Evolutionary conservation across 1,140 invertebrate genomes (phyloP).

Genomic region (Ladona fulva): DNA sequence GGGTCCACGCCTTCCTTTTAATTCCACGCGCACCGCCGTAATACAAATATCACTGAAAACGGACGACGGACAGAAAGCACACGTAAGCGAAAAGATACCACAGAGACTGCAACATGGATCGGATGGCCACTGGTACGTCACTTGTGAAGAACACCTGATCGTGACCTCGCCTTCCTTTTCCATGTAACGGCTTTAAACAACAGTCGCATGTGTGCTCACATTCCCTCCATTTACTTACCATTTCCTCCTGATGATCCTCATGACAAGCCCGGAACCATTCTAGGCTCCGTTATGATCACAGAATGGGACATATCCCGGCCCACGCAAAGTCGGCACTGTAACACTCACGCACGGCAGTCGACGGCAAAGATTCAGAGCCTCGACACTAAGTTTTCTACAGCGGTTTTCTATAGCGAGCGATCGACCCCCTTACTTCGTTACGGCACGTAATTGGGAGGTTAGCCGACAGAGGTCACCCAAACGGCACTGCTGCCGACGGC

Average conservation of each 20-base stretch:
- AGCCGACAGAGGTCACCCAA: neutral
- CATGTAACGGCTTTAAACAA: neutral
- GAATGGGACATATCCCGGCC: neutral
- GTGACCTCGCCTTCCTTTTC: neutral
- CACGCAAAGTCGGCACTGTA: neutral
- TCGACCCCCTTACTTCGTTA: neutral
- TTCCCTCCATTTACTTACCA: neutral
- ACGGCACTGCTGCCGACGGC: neutral
- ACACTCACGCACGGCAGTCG: neutral
- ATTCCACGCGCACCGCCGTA: too few species aligned
- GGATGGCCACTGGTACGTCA: too few species aligned
- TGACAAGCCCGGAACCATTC: neutral
- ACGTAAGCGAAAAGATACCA: too few species aligned
- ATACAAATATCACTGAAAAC: too few species aligned
- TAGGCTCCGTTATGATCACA: neutral
- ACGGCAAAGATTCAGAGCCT: neutral
- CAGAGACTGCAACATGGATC: too few species aligned
- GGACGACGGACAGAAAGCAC: too few species aligned
- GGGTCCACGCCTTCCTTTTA: too few species aligned
- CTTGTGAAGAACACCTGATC: neutral
- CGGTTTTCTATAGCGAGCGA: neutral
- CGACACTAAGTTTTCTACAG: neutral
- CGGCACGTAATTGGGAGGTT: slow-evolving; percentile 2
- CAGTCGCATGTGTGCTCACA: neutral
- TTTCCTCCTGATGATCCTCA: slow-evolving; percentile 3